phyloP scores from a whole-genome alignment of 92 coral and sea anemone species.

The Montipora capitata region DNA sequence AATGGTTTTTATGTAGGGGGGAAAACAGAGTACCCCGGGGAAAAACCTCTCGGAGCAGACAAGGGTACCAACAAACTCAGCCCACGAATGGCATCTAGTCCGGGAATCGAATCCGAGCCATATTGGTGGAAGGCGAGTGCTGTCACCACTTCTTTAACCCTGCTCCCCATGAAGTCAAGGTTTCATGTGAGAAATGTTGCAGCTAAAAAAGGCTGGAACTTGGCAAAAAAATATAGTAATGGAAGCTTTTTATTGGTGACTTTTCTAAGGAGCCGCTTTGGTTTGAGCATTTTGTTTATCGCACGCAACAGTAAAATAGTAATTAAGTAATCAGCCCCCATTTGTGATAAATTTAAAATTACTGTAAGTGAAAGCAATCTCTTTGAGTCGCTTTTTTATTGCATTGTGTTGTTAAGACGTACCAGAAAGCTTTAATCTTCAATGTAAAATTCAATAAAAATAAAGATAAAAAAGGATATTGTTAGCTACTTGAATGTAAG shows the following conservation, averaged over 20 bases:
- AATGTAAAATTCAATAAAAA: not conserved
- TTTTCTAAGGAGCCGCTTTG: not conserved
- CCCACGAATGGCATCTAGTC: too few species aligned
- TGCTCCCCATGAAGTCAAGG: not conserved
- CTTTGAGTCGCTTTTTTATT: not conserved
- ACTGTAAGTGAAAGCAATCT: not conserved
- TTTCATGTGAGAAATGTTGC: not conserved
- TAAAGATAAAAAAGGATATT: not conserved
- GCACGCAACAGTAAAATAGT: not conserved
- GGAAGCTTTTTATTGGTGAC: not conserved
- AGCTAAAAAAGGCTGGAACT: too few species aligned
- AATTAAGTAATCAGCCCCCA: too few species aligned
- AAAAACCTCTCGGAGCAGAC: too few species aligned
- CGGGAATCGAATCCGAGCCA: too few species aligned
- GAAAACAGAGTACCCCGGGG: too few species aligned
- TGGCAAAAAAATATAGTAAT: not conserved
- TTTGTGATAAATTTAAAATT: too few species aligned
- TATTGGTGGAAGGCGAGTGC: too few species aligned
- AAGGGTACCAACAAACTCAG: too few species aligned
- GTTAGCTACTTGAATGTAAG: not conserved
- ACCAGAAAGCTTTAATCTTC: not conserved
- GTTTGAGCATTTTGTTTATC: not conserved
- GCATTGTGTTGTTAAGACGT: not conserved
- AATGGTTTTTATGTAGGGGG: too few species aligned
- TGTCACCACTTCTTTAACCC: too few species aligned